Conservation (phyloP, 53 echinoderm and acorn worm genomes). For the Paelopatides confundens region DNA sequence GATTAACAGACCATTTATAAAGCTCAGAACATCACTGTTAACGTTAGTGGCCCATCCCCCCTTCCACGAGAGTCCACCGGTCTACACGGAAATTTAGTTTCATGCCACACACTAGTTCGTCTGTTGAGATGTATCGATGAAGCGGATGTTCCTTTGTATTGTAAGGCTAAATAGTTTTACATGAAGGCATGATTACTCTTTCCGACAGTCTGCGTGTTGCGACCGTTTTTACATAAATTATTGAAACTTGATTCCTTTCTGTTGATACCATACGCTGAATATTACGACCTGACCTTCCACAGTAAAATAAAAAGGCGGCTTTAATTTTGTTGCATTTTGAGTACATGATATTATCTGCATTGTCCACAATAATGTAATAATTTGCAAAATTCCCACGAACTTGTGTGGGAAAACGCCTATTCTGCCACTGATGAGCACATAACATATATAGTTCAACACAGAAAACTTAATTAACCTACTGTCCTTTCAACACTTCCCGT, state of each 20-base stretch:
- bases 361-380: background rate
- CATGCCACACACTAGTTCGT: too few species aligned
- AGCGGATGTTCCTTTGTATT: background rate
- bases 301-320: background rate
- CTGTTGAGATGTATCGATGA: background rate
- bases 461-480: background rate
- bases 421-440: background rate
- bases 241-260: background rate
- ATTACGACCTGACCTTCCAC: background rate
- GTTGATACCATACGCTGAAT: background rate
- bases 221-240: background rate
- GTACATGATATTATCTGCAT: background rate
- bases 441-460: background rate
- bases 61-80: too few species aligned
- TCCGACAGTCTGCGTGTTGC: background rate
- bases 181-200: background rate
- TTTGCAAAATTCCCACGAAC: background rate
- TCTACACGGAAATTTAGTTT: too few species aligned
- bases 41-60: too few species aligned
- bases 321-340: background rate
- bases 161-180: background rate
- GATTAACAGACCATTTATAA: too few species aligned
- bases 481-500: background rate
- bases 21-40: too few species aligned
- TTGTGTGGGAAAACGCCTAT: slow-evolving; percentile 3